Evolutionary conservation across 1,140 invertebrate genomes (phyloP), one percentile per base, ranked within the genome.

Genomic region (Philotrypesis tridentata): DNA sequence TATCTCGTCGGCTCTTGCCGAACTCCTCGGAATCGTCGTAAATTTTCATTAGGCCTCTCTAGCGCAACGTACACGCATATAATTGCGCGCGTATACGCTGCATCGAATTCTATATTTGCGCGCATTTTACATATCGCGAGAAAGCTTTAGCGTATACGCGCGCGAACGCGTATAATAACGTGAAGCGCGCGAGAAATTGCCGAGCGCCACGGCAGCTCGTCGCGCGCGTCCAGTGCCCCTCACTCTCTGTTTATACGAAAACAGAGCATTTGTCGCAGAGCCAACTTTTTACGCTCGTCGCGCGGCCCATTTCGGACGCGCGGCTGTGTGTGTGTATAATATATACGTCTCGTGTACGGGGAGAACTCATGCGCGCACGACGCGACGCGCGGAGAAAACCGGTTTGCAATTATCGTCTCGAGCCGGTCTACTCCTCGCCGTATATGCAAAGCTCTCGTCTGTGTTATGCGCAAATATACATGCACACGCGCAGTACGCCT

Each of bases 331-430:
- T 9, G 9, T 75, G 21, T 43, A 43, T 40, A 8, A n/a, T 55
- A 70, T 31, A 70, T 21, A 70, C 68, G n/a, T n/a, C 40, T 2
- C 70, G 33, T 17, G 12, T 31, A 23, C 25, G 21, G 0, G 37
- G 31, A 2, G 70, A n/a, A 37, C 33, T 37, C 33, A 9, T 48
- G 43, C 4, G 29, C 72, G 48, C 9, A 21, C 43, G 23, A 14
- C 11, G 67, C 31, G 33, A n/a, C 27, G 33, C 74, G 2, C 31
- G 27, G 27, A 71, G 33, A 33, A 12, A 82, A 82, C 80, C 80
- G 73, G 80, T 82, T 76, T 40, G 65, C 73, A 76, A 76, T 82
- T 82, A 82, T 23, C 43, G 48, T 65, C 71, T 37, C 29, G 63
- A 37, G 61, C 55, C 40, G 55, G 43, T 43, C 14, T 79, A 27